Evolutionary conservation across 2,888 invertebrate species (phyloP).

Genomic region (Sipha maydis): DNA sequence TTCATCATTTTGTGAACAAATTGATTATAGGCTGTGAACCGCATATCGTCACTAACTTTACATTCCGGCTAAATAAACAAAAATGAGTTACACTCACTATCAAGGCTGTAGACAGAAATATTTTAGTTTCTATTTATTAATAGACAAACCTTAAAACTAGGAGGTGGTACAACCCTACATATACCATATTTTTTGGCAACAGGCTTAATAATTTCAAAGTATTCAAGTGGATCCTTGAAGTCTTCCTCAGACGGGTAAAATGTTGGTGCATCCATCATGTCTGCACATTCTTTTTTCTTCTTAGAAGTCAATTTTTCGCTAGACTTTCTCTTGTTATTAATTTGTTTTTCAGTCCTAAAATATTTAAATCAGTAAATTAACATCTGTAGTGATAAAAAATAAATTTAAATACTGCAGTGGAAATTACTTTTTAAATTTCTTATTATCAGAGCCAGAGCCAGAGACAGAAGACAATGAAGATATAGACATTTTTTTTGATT

Average conservation of each 20-base stretch:
- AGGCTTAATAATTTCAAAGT: constrained; percentile 81
- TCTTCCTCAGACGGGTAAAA: constrained; percentile 85
- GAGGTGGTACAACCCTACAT: constrained; percentile 87
- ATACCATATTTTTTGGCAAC: constrained; percentile 84
- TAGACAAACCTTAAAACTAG: constrained; percentile 73
- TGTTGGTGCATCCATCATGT: constrained; percentile 75
- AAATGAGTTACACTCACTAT: background rate
- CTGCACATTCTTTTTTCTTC: constrained; percentile 55
- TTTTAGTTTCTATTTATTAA: background rate
- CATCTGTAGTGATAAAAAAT: background rate
- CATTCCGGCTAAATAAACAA: constrained; percentile 75
- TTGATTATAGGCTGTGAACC: constrained; percentile 89
- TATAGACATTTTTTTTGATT: constrained; percentile 29
- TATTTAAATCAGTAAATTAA: background rate
- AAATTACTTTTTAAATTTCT: constrained; percentile 49
- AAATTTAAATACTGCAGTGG: background rate
- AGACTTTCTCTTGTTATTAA: constrained; percentile 46
- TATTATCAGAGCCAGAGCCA: background rate
- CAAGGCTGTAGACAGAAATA: background rate
- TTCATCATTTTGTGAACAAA: constrained; percentile 87
- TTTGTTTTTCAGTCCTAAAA: constrained; percentile 57
- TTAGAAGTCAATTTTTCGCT: constrained; percentile 31
- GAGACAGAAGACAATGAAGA: constrained; percentile 4
- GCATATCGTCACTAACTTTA: constrained; percentile 83
- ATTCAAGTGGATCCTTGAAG: constrained; percentile 86